These are phyloP conservation scores for Cygnus buccinator DNA, from an alignment of 2,113 vertebrate genomes.

Conservation along the genomic window DNA sequence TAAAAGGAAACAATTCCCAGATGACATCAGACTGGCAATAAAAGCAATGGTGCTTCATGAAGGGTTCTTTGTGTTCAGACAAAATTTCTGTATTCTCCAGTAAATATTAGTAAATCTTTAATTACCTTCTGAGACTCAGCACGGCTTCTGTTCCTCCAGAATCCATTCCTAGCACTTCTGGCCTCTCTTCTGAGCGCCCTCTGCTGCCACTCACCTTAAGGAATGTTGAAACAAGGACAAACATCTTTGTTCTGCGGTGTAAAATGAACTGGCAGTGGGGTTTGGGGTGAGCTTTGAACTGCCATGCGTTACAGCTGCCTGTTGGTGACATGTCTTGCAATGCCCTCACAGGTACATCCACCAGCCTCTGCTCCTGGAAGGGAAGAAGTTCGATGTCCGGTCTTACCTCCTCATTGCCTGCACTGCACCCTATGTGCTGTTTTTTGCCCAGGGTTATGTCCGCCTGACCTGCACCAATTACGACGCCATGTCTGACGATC, in stretches of 20 bases:
- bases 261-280: no score
- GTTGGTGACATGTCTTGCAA: neutral
- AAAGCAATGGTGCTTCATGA: neutral
- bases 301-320: neutral
- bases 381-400: slow-evolving; percentile 88
- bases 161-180: neutral
- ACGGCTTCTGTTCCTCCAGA: neutral
- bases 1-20: neutral
- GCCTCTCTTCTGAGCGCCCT: neutral
- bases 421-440: slow-evolving; percentile 80
- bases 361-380: slow-evolving; percentile 85
- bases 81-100: neutral
- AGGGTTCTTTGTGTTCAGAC: slow-evolving; percentile 2
- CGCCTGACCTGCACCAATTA: slow-evolving; percentile 84
- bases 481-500: slow-evolving; percentile 81
- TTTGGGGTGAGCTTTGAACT: neutral
- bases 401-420: slow-evolving; percentile 88
- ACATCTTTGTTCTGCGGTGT: fast-evolving
- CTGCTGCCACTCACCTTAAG: neutral
- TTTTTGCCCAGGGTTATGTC: slow-evolving; percentile 89
- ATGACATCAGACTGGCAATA: neutral
- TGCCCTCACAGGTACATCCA: slow-evolving; percentile 81
- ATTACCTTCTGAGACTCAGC: neutral
- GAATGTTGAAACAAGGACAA: neutral
- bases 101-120: slow-evolving; percentile 26